A percentile compares a stretch with the other conserved stretches of the same genome.
phyloP scores from a whole-genome alignment of 2,797 vertebrate genomes.

The Propithecus deckenii region DNA sequence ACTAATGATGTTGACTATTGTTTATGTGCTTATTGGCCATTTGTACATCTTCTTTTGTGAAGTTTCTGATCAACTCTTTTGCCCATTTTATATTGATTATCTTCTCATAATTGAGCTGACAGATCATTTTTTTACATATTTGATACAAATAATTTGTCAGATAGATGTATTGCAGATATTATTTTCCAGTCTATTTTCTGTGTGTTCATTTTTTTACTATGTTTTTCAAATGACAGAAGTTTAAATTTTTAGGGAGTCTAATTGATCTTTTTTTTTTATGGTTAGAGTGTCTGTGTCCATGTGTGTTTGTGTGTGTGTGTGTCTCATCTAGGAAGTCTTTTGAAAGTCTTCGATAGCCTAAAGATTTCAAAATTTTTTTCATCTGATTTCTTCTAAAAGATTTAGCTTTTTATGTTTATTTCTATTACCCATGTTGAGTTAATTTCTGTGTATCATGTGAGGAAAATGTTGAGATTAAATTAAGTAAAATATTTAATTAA shows the following conservation, averaged over 20 bases:
- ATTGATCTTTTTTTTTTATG: neutral
- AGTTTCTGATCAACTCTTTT: neutral
- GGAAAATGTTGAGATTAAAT: neutral
- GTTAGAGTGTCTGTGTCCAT: neutral
- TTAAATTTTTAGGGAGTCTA: neutral
- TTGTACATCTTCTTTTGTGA: neutral
- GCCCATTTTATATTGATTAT: neutral
- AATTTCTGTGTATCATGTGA: neutral
- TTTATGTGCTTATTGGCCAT: neutral
- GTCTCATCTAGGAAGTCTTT: neutral
- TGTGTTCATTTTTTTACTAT: neutral
- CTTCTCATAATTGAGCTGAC: neutral
- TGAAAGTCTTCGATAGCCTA: neutral
- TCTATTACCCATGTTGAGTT: neutral
- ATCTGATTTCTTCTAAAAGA: neutral
- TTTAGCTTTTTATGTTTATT: neutral
- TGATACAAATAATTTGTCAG: neutral
- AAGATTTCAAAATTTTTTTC: neutral
- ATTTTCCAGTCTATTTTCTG: neutral
- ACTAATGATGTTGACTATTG: neutral
- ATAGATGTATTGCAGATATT: neutral
- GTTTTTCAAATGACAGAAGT: neutral
- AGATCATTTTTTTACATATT: neutral
- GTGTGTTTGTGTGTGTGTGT: neutral
- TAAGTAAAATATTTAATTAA: slow-evolving; percentile 16